Evolutionary conservation across 2,113 vertebrate species (phyloP).

Genomic region (Rissa tridactyla): DNA sequence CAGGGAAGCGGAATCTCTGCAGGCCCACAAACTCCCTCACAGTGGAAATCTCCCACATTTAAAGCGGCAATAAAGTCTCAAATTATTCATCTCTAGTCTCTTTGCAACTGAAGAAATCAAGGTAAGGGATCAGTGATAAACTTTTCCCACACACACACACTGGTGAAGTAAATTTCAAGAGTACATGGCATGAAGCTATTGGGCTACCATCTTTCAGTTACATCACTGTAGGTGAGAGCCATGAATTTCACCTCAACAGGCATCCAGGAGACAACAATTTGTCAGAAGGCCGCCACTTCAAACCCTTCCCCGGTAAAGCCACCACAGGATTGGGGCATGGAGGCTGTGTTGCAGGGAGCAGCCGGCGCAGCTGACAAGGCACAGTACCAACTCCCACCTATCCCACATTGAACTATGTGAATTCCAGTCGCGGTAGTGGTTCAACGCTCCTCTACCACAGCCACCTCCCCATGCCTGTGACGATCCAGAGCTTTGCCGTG

Average conservation of each 20-base stretch:
- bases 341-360: fast-evolving
- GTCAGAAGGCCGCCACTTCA: neutral
- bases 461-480: fast-evolving
- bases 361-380: fast-evolving
- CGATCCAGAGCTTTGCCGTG: neutral
- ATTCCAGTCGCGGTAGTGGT: fast-evolving
- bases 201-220: neutral
- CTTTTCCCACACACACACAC: no score
- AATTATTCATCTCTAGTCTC: neutral
- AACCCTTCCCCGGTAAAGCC: neutral
- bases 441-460: neutral
- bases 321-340: neutral
- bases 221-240: neutral
- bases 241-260: neutral
- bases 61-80: neutral
- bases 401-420: neutral
- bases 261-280: neutral
- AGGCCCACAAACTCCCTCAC: neutral
- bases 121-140: neutral
- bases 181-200: neutral
- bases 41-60: neutral
- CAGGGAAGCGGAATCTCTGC: neutral
- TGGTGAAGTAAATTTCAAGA: neutral
- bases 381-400: neutral
- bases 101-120: neutral